Evolutionary conservation across 2,113 vertebrate species (phyloP).

Genomic region (Ifrita kowaldi): DNA sequence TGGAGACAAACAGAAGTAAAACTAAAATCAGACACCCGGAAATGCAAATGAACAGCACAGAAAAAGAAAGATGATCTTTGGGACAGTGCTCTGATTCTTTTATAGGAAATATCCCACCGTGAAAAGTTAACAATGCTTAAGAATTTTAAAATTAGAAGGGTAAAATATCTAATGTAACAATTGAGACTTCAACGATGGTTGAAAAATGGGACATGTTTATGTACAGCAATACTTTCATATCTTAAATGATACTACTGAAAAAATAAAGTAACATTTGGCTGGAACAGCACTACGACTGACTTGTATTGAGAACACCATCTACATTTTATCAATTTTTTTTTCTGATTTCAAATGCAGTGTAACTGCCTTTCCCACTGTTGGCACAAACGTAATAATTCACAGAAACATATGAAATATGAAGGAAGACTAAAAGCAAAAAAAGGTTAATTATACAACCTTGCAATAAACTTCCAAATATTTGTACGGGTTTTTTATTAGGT

Average conservation of each 20-base stretch:
- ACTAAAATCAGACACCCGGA: background rate
- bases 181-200: background rate
- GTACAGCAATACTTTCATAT: background rate
- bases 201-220: background rate
- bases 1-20: background rate
- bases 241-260: background rate
- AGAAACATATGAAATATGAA: background rate
- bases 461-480: background rate
- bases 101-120: background rate
- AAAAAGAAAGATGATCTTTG: background rate
- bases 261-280: background rate
- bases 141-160: background rate
- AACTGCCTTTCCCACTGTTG: background rate
- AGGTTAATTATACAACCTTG: background rate
- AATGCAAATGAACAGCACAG: background rate
- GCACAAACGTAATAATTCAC: background rate
- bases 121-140: background rate
- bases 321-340: background rate
- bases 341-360: background rate
- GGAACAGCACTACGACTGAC: background rate
- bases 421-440: background rate
- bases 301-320: background rate
- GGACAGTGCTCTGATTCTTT: background rate
- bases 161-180: background rate
- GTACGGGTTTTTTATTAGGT: background rate